Base-by-base conservation (phyloP, 2,113 vertebrate genomes). In the human (Homo sapiens) region DNA sequence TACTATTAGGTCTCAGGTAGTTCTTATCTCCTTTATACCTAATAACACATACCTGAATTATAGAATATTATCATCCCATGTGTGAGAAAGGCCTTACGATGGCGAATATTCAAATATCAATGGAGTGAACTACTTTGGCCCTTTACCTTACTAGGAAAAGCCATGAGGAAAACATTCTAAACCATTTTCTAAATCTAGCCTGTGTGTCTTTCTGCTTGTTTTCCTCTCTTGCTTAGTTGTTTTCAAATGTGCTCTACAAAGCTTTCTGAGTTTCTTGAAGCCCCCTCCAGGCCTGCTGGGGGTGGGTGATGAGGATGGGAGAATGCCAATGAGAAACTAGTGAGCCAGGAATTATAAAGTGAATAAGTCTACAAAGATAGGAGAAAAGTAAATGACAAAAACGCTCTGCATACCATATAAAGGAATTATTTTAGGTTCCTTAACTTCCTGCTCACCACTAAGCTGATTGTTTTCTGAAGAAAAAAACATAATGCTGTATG, bases 221-320 rank as follows among this genome's bases (percentile, higher is more conserved):
- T 82, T 78, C 30, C 22, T 55, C 10, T 78, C 35, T 32, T 8
- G 18, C 55, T 68, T 25, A 10, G n/a, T 43, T 30, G 13, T 83
- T 90, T 82, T 84, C 27, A 45, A 80, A 43, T 13, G 38, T 25
- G 32, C 22, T 90, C 57, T 43, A 40, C 43, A 23, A 75, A 92
- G 40, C 22, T n/a, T 48, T 92, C 40, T 17, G 68, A 76, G 8
- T 61, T 85, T 73, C 76, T 35, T 20, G 8, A 93, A 38, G 20
- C 22, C 14, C 27, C 55, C 17, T 75, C 35, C 8, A 57, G 23
- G 16, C 27, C 32, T 89, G 70, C 18, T 38, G 66, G 52, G 57
- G 20, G 23, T 6, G 5, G 2, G 5, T 18, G 50, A 12, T 18
- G 43, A 23, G n/a, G 18, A 2, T 3, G 10, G 43, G n/a, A 64